Base-by-base conservation (phyloP, 2,888 invertebrate species). In the Caenorhabditis imperialis region DNA sequence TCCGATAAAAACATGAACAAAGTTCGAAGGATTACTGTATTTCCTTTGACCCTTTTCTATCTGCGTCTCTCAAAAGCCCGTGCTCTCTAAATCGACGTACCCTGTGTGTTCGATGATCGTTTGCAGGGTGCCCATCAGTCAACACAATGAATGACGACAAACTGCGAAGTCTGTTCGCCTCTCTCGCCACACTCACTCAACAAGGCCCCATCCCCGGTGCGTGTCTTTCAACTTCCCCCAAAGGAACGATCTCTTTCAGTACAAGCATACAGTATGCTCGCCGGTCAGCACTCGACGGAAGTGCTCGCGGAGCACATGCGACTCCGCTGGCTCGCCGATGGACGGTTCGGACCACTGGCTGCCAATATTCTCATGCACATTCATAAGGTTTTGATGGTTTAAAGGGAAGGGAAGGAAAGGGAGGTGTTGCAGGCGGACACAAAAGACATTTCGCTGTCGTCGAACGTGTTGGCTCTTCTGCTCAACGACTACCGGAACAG, bases 401-500 rank as follows among this genome's bases (percentile, higher is more conserved):
- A n/a, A n/a, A n/a, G n/a, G n/a, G n/a, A n/a, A n/a, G n/a, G n/a
- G n/a, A n/a, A n/a, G n/a, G n/a, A n/a, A n/a, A n/a, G n/a, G n/a
- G n/a, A n/a, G n/a, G n/a, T n/a, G n/a, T n/a, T 71, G 20, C 60
- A 79, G 79, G 61, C 73, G 2, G 78, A 81, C 27, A 60, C 70
- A 20, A 73, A 77, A 37, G 77, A 78, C 48, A 75, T 77, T 40
- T 76, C 75, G 0, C 42, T 81, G 16, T 74, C 77, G 8, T 81
- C 81, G 10, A 75, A 76, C 60, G 77, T 77, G 16, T 51, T 81
- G 7, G 79, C 79, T 33, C 65, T 81, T 1, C 42, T 81, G 7
- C 72, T 81, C 22, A 81, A 79, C 58, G 81, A 81, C 67, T 81
- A 78, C 63, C 71, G 79, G n/a, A 81, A 76, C 48, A 71, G 81